Evolutionary conservation across 2,797 vertebrate genomes (phyloP).

Genomic region (Peromyscus aztecus): DNA sequence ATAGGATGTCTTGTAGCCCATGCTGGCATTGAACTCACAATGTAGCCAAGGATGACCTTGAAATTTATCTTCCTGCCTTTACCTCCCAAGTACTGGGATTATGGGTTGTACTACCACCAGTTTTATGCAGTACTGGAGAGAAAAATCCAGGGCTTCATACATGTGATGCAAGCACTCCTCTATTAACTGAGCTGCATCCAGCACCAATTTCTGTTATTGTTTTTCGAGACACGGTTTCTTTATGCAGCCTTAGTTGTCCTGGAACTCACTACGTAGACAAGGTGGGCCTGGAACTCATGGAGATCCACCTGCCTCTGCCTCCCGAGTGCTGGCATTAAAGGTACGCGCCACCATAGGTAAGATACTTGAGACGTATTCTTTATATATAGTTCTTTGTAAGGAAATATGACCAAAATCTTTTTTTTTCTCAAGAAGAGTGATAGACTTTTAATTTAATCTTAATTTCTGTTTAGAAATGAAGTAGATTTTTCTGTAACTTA

Average conservation of each 20-base stretch:
- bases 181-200: not conserved
- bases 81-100: not conserved
- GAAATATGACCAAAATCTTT: slow-evolving; percentile 31
- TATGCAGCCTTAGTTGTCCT: not conserved
- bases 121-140: not conserved
- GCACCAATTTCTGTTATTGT: not conserved
- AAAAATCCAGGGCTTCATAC: not conserved
- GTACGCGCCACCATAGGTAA: not conserved
- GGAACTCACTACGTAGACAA: not conserved
- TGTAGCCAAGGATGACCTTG: not conserved
- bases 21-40: not conserved
- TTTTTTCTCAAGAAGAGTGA: slow-evolving; percentile 55
- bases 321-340: not conserved
- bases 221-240: not conserved
- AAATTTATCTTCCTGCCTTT: not conserved
- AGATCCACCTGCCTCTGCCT: not conserved
- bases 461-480: slow-evolving; percentile 40
- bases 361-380: slow-evolving; percentile 11
- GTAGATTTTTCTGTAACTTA: slow-evolving; percentile 16
- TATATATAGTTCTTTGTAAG: slow-evolving; percentile 37
- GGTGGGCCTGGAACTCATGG: not conserved
- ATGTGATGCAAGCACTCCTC: not conserved
- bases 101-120: not conserved
- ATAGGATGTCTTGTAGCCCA: not conserved
- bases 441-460: slow-evolving; percentile 38